Percentiles rank a stretch among this genome's conserved stretches.
Conservation (phyloP, 1,140 invertebrate genomes). For the Brachystomella parvula region DNA sequence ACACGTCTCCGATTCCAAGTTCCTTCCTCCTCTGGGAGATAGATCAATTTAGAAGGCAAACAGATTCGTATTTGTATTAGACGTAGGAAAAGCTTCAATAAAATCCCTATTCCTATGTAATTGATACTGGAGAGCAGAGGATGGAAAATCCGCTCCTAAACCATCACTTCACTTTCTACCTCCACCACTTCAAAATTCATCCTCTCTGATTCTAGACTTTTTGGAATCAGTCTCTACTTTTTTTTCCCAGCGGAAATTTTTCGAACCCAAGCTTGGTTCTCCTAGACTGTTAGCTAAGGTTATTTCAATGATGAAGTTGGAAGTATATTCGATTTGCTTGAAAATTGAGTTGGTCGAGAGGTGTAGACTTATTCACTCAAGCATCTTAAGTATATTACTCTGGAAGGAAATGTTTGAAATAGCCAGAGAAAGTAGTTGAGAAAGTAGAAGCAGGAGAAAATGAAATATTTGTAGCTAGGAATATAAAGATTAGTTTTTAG, state of each 20-base stretch:
- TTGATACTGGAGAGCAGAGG: not conserved
- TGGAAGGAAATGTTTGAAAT: not conserved
- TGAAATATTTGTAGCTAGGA: constrained; percentile 1
- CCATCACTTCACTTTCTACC: not conserved
- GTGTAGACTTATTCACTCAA: too few species aligned
- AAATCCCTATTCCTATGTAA: not conserved
- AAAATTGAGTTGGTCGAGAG: too few species aligned
- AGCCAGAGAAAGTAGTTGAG: not conserved
- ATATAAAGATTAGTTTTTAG: constrained; percentile 7
- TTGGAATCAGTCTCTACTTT: too few species aligned
- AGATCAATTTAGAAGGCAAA: constrained; percentile 9
- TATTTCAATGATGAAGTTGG: too few species aligned
- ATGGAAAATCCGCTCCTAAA: not conserved
- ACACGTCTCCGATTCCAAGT: not conserved
- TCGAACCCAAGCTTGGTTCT: too few species aligned
- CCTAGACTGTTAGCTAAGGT: too few species aligned
- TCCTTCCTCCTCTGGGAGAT: constrained; percentile 2
- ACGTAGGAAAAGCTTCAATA: not conserved
- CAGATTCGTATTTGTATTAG: constrained; percentile 3
- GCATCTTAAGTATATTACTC: too few species aligned
- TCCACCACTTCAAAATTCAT: not conserved
- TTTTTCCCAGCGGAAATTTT: too few species aligned
- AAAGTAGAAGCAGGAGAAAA: not conserved
- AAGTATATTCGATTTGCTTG: too few species aligned
- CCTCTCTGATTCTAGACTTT: too few species aligned